Evolutionary conservation across 1,140 invertebrate species (phyloP), one percentile per base, ranked within the genome.

Genomic region (Dendrolimus punctatus): DNA sequence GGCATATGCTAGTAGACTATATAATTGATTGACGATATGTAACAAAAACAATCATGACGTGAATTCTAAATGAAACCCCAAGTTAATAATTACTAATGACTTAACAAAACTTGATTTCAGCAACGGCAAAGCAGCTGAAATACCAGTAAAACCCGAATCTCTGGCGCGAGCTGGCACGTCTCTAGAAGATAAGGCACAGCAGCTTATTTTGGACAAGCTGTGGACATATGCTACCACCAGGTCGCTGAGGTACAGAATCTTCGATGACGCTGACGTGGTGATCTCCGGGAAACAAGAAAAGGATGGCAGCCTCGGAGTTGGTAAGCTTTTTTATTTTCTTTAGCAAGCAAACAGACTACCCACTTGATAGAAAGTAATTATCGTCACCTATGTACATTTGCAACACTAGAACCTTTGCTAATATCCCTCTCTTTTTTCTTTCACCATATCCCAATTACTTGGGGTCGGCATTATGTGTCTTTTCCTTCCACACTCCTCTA

Each of bases 201-300:
- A 93, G 64, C 73, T 95, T 2, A 89, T 95, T 36, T 87, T 91
- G 45, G 91, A 92, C 59, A 95, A 95, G 72, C 71, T 94, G 38
- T 93, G 91, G 88, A 88, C 89, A 50, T 95, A 94, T 69, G 88
- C 94, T 8, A 91, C 90, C 46, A 93, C 92, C 2, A 88, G 94
- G 52, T 90, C 91, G 5, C 72, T 93, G 52, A 90, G 90, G 66
- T 93, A 92, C 87, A 90, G 90, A 66, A 80, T 95, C 45, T 76
- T 93, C 4, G 93, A 94, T 5, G 93, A 93, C 53, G 91, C 93
- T 40, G 93, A 95, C 64, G 89, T 95, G 4, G 92, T 95, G 6
- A 85, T 95, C 8, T 90, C 91, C 36, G 90, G 91, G 4, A 90
- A 87, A 8, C 91, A 91, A 46, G 92, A 94, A 51, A 89, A 90